phyloP scores from a whole-genome alignment of 2,888 invertebrate genomes.

The Dicyrtomina minuta region DNA sequence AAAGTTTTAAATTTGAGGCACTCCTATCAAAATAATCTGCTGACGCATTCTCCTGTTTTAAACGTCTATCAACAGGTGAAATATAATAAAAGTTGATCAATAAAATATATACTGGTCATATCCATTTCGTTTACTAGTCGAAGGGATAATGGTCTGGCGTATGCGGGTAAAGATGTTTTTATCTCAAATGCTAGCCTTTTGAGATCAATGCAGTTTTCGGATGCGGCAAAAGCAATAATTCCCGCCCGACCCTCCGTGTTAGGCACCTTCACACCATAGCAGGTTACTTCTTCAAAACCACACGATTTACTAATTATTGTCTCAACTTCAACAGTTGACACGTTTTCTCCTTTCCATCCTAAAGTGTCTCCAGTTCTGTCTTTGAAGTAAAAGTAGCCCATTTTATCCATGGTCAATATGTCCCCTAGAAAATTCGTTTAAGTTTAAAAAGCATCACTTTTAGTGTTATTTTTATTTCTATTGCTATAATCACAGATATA shows the following conservation, averaged over 20 bases:
- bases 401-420: conserved; percentile 37
- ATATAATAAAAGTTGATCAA: conserved; percentile 66
- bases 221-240: conserved; percentile 45
- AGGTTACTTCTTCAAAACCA: conserved; percentile 84
- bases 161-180: conserved; percentile 41
- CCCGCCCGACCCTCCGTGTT: conserved; percentile 45
- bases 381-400: conserved; percentile 44
- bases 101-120: conserved; percentile 46
- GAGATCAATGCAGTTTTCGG: conserved; percentile 31
- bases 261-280: conserved; percentile 85
- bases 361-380: conserved; percentile 38
- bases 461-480: not conserved
- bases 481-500: not conserved
- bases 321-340: conserved; percentile 90
- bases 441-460: not conserved
- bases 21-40: too few relatives aligned
- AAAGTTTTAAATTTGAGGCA: not conserved
- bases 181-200: conserved; percentile 33
- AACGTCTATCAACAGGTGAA: not conserved
- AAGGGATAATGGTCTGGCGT: conserved; percentile 47
- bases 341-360: conserved; percentile 95
- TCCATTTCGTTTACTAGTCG: conserved; percentile 45
- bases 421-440: conserved; percentile 36
- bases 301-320: conserved; percentile 81
- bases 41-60: too few relatives aligned